A percentile compares a stretch with the other conserved stretches of the same genome.
These are phyloP conservation scores for Carassius auratus DNA, from an alignment of 2,113 vertebrate species.

Conservation along the genomic window DNA sequence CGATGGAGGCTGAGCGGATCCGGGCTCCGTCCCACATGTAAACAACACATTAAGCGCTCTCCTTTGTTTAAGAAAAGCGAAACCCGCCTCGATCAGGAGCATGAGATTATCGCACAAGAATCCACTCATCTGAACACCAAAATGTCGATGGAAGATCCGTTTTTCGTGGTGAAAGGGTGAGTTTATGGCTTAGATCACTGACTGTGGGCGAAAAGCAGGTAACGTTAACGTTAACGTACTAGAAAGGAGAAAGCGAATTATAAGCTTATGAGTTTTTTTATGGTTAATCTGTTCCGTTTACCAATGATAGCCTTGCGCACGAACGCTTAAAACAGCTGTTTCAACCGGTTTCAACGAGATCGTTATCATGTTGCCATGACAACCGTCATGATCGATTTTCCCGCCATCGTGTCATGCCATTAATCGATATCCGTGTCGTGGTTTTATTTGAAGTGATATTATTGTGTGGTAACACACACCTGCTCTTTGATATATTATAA, in stretches of 20 bases:
- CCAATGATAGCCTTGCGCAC: neutral
- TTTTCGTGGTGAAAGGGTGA: slow-evolving; percentile 98
- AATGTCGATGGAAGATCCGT: slow-evolving; percentile 98
- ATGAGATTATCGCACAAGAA: slow-evolving; percentile 47
- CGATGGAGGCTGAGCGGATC: slow-evolving; percentile 44
- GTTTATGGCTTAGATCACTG: slow-evolving; percentile 47
- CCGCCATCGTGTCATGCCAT: neutral
- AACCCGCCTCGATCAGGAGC: slow-evolving; percentile 26
- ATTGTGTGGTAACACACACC: neutral
- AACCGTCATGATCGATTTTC: slow-evolving; percentile 16
- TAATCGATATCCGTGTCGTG: neutral
- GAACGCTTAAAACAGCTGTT: slow-evolving; percentile 5
- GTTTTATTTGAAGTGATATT: neutral
- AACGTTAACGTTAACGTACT: too few species aligned
- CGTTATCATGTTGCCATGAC: slow-evolving; percentile 32
- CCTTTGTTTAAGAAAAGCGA: neutral
- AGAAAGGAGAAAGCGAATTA: neutral
- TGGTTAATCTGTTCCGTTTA: neutral
- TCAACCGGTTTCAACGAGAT: neutral
- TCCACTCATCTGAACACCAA: slow-evolving; percentile 45
- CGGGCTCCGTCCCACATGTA: slow-evolving; percentile 46
- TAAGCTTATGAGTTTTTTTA: neutral
- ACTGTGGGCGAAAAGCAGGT: neutral
- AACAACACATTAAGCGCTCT: slow-evolving; percentile 40
- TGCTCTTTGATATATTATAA: neutral